These are phyloP conservation scores for Lophotriccus pileatus DNA, from an alignment of 2,797 vertebrate genomes.

Conservation along the genomic window DNA sequence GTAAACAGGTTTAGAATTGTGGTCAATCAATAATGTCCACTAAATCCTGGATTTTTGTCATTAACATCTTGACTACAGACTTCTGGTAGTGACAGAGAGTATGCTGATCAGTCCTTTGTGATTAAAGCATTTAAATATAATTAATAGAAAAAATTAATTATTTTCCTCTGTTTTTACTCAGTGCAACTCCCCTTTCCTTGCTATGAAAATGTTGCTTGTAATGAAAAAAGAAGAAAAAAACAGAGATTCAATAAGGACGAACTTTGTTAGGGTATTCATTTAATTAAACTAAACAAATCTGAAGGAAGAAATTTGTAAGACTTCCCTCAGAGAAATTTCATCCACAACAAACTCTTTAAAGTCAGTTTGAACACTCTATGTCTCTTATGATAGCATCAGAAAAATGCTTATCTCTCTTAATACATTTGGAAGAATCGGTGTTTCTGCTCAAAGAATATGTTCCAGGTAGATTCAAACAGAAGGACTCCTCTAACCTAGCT, in stretches of 20 bases:
- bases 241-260: background rate
- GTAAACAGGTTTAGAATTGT: background rate
- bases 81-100: background rate
- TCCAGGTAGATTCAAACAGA: background rate
- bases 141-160: background rate
- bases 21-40: background rate
- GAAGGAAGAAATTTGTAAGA: background rate
- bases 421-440: background rate
- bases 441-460: background rate
- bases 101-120: background rate
- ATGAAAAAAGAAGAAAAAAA: background rate
- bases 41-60: background rate
- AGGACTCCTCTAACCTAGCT: background rate
- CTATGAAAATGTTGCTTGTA: background rate
- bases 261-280: background rate
- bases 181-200: background rate
- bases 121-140: background rate
- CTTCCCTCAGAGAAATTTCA: background rate
- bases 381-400: background rate
- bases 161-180: background rate
- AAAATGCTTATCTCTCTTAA: background rate
- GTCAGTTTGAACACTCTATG: background rate
- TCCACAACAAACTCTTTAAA: background rate
- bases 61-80: background rate
- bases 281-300: background rate